Percentiles rank a stretch among this genome's conserved stretches.
phyloP scores from a whole-genome alignment of 2,797 vertebrate species.

The Loris lydekkerianus region DNA sequence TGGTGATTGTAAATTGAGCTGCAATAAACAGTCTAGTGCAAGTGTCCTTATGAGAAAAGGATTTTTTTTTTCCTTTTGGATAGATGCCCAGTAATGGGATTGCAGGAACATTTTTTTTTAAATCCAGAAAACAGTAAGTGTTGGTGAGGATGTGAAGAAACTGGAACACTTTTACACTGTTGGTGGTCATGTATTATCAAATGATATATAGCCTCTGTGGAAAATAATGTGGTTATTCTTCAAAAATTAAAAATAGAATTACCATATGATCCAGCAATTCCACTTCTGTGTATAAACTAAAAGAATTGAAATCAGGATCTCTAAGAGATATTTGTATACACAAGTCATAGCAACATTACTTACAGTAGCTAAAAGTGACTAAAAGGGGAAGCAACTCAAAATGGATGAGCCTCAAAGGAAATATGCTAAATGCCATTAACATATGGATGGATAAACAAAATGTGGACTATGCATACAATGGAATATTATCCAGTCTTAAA shows the following conservation, averaged over 20 bases:
- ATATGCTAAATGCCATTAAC: too few relatives aligned
- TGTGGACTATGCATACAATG: background rate
- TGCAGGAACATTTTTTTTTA: background rate
- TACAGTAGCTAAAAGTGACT: background rate
- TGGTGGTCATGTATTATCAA: background rate
- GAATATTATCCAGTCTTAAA: background rate
- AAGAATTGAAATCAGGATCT: background rate
- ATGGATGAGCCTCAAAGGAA: too few relatives aligned
- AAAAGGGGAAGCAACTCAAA: background rate
- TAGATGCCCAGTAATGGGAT: too few relatives aligned
- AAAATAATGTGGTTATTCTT: background rate
- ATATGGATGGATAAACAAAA: background rate
- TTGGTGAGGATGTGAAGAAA: background rate
- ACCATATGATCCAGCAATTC: background rate
- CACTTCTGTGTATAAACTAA: background rate
- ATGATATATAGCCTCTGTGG: background rate
- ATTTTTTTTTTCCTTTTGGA: too few relatives aligned
- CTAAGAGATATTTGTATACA: too few relatives aligned
- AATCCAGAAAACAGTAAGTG: background rate
- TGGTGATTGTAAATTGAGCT: too few relatives aligned
- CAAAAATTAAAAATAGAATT: background rate
- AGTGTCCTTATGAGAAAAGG: too few relatives aligned
- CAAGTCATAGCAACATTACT: background rate
- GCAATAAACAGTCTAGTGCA: too few relatives aligned
- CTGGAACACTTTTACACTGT: background rate